Percentiles rank a stretch among this genome's conserved stretches.
Evolutionary conservation across 2,113 vertebrate species (phyloP).

Genomic region (Eurystomus gularis): DNA sequence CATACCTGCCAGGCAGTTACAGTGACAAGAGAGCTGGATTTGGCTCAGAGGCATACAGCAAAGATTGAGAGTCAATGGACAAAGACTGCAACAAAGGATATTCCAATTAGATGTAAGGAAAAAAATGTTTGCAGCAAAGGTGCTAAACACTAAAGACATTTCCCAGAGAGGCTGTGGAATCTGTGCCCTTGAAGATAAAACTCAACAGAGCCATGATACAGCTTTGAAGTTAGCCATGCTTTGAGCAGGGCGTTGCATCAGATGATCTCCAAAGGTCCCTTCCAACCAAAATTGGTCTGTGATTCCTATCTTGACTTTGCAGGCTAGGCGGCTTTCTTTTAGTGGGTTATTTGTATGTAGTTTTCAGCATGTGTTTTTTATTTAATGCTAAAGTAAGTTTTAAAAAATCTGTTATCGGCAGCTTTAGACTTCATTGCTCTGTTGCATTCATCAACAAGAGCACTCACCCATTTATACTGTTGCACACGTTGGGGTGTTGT

Average conservation of each 20-base stretch:
- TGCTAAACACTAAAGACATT: neutral
- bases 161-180: neutral
- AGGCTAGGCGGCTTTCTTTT: neutral
- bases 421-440: neutral
- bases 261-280: neutral
- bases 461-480: neutral
- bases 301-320: neutral
- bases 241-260: neutral
- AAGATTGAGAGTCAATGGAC: neutral
- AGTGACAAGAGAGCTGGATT: neutral
- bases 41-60: neutral
- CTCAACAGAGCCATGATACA: neutral
- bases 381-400: neutral
- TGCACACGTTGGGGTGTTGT: neutral
- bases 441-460: neutral
- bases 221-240: neutral
- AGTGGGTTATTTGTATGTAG: neutral
- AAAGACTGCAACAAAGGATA: neutral
- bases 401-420: neutral
- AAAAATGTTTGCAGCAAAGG: neutral
- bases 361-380: neutral
- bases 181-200: neutral
- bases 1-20: neutral
- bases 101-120: neutral
- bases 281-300: neutral